Conservation (phyloP, 2,113 vertebrate genomes). For the Merops nubicus region DNA sequence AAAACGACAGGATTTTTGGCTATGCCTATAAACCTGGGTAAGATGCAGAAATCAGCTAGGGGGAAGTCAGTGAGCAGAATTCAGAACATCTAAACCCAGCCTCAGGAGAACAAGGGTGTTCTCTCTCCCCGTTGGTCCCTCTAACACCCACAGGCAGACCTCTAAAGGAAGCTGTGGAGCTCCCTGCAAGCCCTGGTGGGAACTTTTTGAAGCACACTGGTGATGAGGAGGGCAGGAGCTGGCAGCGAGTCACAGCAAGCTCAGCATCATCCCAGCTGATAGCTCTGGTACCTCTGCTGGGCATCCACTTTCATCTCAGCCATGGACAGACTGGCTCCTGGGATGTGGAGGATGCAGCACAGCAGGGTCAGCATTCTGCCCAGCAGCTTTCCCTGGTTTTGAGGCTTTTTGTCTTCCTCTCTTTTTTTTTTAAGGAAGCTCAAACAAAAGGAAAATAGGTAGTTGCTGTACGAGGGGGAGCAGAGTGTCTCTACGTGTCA, state of each 20-base stretch:
- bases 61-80: background rate
- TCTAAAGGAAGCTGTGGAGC: background rate
- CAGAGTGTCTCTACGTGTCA: background rate
- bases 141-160: background rate
- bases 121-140: background rate
- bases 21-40: background rate
- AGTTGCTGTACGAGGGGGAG: background rate
- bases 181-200: background rate
- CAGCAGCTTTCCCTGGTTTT: background rate
- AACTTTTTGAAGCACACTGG: rapidly evolving
- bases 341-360: rapidly evolving
- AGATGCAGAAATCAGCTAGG: background rate
- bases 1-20: background rate
- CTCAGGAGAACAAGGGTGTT: background rate
- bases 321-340: background rate
- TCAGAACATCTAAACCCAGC: background rate
- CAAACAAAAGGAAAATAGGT: background rate
- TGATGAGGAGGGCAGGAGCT: background rate
- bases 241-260: background rate
- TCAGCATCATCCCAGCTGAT: background rate
- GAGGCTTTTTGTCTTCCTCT: background rate
- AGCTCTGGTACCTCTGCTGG: background rate
- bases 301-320: background rate
- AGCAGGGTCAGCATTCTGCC: background rate
- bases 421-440: background rate